Base-by-base conservation (phyloP, 92 coral and sea anemone genomes). In the Meandrina meandrites region DNA sequence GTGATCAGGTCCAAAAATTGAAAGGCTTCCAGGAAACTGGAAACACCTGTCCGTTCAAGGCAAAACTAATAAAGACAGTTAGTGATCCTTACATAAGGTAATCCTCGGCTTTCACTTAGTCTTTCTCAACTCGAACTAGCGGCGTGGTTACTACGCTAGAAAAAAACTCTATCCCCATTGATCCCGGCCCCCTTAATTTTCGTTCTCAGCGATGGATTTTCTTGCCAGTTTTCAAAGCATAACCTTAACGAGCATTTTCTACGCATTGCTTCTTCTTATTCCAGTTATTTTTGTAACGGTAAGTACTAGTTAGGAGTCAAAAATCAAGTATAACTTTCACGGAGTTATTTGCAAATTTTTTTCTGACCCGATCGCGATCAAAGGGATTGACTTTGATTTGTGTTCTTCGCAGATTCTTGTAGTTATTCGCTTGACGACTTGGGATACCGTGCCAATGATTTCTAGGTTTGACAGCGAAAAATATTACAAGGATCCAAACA, bases 401-500 rank as follows among this genome's bases (percentile, higher is more conserved):
- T 60, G 28, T 19, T 31, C 21, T 18, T 62, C 81, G 37, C 89
- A 97, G 99, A 83, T 92, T 67, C 93, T 95, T 21, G 76, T 92
- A 22, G 82, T 81, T 76, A 84, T 95, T 75, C 90, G 91, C 74
- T 37, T 94, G 76, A 95, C 96, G 57, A 93, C 99, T 28, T 78
- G 78, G 88, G 87, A 97, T 76, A 60, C 85, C 5, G 93, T 97
- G n/a, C 95, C 99, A 68, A 89, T 80, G 91, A 89, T 97, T 48
- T 81, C 91, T 56, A 91, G 99, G 68, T 81, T 92, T 54, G 97
- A 94, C 66, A 92, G 95, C 80, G 99, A 97, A 87, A 95, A 97
- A 64, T 93, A 92, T 88, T 97, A 78, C 93, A 92, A 93, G 35
- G 99, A 97, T 84, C 99, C 99, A 32, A 93, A 92, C 90, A 94